phyloP scores from a whole-genome alignment of 2,888 invertebrate genomes.

The Thalpophila matura region DNA sequence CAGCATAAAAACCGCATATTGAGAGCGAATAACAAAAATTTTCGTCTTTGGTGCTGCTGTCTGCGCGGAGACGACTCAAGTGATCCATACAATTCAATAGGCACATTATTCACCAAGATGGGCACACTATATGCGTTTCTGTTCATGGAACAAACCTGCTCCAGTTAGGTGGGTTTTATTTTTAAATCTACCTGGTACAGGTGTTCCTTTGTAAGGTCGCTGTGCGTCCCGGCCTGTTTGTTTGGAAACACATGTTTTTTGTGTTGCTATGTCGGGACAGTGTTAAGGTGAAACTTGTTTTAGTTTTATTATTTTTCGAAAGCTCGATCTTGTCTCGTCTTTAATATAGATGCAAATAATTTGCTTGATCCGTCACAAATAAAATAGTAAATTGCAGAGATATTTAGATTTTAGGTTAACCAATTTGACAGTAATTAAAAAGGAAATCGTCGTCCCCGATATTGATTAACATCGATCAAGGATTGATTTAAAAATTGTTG shows the following conservation, averaged over 20 bases:
- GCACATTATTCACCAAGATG: slow-evolving; percentile 45
- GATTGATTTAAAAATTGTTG: slow-evolving; percentile 26
- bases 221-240: slow-evolving; percentile 64
- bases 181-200: slow-evolving; percentile 75
- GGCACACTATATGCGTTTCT: slow-evolving; percentile 50
- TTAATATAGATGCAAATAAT: slow-evolving; percentile 13
- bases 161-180: slow-evolving; percentile 69
- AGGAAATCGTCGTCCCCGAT: slow-evolving; percentile 29
- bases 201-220: slow-evolving; percentile 70
- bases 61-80: slow-evolving; percentile 11
- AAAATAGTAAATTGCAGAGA: slow-evolving; percentile 28
- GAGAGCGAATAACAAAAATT: background rate
- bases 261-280: slow-evolving; percentile 31
- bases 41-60: background rate
- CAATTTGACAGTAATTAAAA: slow-evolving; percentile 38
- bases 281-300: slow-evolving; percentile 32
- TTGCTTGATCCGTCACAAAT: slow-evolving; percentile 20
- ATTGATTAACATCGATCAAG: slow-evolving; percentile 32
- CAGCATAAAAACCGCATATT: slow-evolving; percentile 10
- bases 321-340: slow-evolving; percentile 2
- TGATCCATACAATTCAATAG: slow-evolving; percentile 35
- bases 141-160: slow-evolving; percentile 65
- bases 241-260: slow-evolving; percentile 57
- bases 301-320: slow-evolving; percentile 16
- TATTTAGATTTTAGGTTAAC: slow-evolving; percentile 36